Conservation (phyloP, 2,888 invertebrate species). For the Macrostomum cliftonense region DNA sequence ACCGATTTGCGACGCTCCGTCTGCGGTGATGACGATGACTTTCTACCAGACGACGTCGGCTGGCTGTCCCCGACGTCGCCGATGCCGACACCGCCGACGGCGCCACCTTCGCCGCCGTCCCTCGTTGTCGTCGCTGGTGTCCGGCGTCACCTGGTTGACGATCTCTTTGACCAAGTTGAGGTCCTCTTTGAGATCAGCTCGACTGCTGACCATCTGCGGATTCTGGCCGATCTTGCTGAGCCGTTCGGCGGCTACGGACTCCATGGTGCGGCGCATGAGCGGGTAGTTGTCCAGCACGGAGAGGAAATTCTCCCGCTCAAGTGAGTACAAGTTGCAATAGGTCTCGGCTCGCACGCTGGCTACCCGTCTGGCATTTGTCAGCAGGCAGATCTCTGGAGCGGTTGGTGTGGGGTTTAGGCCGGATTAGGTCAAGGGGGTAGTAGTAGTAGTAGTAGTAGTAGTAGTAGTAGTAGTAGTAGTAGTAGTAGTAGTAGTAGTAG, state of each 20-base stretch:
- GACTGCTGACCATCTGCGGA: constrained; percentile 43
- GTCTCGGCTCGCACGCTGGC: constrained; percentile 92
- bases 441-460: constrained; percentile 93
- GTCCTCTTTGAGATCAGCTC: constrained; percentile 35
- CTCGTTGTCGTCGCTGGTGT: neutral
- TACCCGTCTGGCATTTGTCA: constrained; percentile 85
- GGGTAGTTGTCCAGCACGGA: constrained; percentile 93
- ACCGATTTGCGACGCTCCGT: constrained; percentile 10
- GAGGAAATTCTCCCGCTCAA: constrained; percentile 93
- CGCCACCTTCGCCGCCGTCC: neutral
- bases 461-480: too few relatives aligned
- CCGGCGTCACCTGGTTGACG: neutral
- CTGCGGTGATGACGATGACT: neutral
- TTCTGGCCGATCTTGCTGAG: constrained; percentile 95
- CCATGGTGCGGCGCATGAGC: constrained; percentile 91
- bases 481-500: too few relatives aligned
- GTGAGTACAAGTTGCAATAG: constrained; percentile 90
- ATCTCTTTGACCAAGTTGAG: constrained; percentile 18
- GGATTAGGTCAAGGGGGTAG: too few relatives aligned
- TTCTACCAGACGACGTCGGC: neutral
- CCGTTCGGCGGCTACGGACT: constrained; percentile 91
- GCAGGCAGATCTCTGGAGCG: constrained; percentile 77
- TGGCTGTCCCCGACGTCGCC: neutral
- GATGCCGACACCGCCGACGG: neutral
- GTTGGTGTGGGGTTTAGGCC: too few relatives aligned